A percentile compares a stretch with the other conserved stretches of the same genome.
Conservation (phyloP, 2,797 vertebrate species). For the Pagetopsis macropterus region DNA sequence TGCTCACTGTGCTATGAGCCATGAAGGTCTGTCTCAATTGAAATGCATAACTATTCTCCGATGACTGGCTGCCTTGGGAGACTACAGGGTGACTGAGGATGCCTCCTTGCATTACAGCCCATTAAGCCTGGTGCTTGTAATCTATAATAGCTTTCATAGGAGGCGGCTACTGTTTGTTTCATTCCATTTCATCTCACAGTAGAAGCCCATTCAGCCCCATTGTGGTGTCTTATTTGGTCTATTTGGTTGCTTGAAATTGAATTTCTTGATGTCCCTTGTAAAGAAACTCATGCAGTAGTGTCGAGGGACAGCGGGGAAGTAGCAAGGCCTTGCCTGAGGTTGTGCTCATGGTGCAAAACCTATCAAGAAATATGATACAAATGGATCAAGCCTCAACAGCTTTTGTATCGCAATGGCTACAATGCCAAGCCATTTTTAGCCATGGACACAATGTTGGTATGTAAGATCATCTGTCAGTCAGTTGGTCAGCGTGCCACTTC, state of each 20-base stretch:
- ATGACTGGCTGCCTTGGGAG: constrained; percentile 51
- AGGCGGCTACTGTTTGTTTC: constrained; percentile 50
- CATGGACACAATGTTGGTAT: background rate
- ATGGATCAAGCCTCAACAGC: constrained; percentile 9
- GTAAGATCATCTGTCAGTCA: background rate
- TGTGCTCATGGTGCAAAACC: constrained; percentile 32
- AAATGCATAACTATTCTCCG: constrained; percentile 65
- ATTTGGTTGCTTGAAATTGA: constrained; percentile 68
- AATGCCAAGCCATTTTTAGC: constrained; percentile 8
- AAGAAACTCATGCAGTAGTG: constrained; percentile 17
- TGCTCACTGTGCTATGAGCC: constrained; percentile 46
- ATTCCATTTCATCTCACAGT: constrained; percentile 68
- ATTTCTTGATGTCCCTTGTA: constrained; percentile 59
- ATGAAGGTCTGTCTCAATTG: constrained; percentile 62
- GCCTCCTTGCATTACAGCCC: constrained; percentile 57
- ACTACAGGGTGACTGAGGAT: constrained; percentile 50
- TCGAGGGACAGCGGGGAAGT: constrained; percentile 4
- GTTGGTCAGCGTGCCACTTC: background rate
- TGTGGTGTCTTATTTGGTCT: constrained; percentile 66
- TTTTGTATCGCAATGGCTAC: constrained; percentile 19
- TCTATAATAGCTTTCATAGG: constrained; percentile 74
- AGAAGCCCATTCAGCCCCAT: constrained; percentile 46
- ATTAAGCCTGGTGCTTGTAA: constrained; percentile 71
- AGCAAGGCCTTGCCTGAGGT: constrained; percentile 7
- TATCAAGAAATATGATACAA: constrained; percentile 12